Evolutionary conservation across 1,140 invertebrate genomes (phyloP).

Genomic region (Tetragonula clypearis): DNA sequence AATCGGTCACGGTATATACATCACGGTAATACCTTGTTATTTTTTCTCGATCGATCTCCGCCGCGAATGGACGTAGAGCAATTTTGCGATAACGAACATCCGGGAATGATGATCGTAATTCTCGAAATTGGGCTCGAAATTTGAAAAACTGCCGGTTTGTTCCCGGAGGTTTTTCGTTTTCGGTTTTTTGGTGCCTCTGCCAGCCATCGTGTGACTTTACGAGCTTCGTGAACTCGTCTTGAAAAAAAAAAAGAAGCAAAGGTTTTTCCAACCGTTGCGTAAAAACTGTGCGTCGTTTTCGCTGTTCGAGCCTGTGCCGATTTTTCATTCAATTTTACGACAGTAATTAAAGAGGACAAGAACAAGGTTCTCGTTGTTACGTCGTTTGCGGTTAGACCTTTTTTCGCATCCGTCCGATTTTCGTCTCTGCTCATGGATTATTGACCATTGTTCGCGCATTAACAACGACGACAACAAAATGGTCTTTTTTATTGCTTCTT

Average conservation of each 20-base stretch:
- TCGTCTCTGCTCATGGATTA: background rate
- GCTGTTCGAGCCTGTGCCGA: background rate
- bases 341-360: background rate
- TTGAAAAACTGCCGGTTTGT: background rate
- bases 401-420: background rate
- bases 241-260: too few species aligned
- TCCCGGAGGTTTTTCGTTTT: too few species aligned
- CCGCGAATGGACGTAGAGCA: background rate
- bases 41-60: background rate
- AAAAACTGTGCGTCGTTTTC: background rate
- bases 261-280: background rate
- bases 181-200: background rate
- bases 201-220: background rate
- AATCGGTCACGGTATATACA: background rate
- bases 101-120: background rate
- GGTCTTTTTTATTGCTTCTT: background rate
- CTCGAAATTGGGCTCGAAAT: background rate
- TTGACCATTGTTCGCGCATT: background rate
- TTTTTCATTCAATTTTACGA: constrained; percentile 6
- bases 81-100: background rate
- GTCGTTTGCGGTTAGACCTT: background rate
- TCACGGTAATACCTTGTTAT: background rate
- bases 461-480: background rate
- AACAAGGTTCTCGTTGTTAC: constrained; percentile 15
- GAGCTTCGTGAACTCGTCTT: background rate